Evolutionary conservation across 2,797 vertebrate genomes (phyloP).

Genomic region (Chaetodon trifasciatus): DNA sequence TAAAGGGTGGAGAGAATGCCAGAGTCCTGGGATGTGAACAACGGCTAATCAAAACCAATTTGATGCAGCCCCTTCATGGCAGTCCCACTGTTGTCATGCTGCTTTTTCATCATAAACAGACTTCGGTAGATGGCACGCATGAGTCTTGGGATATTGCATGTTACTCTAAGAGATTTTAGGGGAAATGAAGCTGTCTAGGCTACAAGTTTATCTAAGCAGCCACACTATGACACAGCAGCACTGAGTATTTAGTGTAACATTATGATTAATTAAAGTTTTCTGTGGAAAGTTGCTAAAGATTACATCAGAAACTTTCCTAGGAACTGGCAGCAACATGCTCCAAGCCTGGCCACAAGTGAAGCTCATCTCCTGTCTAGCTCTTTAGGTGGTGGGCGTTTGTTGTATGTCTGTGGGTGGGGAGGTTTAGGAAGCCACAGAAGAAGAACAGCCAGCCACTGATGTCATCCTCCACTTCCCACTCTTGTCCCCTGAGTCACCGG

Average conservation of each 20-base stretch:
- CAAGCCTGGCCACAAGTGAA: slow-evolving; percentile 8
- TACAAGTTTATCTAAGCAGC: background rate
- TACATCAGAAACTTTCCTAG: slow-evolving; percentile 39
- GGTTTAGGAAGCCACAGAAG: slow-evolving; percentile 33
- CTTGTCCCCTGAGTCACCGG: slow-evolving; percentile 56
- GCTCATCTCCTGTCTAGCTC: slow-evolving; percentile 2
- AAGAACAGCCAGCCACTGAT: slow-evolving; percentile 54
- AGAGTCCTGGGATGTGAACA: slow-evolving; percentile 58
- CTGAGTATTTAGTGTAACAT: background rate
- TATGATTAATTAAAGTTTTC: background rate
- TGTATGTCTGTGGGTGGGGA: slow-evolving; percentile 12
- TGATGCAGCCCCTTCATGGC: slow-evolving; percentile 52
- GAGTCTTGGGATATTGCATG: background rate
- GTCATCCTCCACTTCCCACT: slow-evolving; percentile 51
- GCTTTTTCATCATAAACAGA: slow-evolving; percentile 20
- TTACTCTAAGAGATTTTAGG: background rate
- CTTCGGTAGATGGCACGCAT: background rate
- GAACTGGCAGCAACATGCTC: slow-evolving; percentile 1
- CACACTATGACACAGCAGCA: background rate
- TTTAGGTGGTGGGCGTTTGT: slow-evolving; percentile 12
- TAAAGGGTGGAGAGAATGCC: slow-evolving; percentile 64
- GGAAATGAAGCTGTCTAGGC: background rate
- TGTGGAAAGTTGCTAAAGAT: slow-evolving; percentile 39
- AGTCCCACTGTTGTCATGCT: slow-evolving; percentile 15
- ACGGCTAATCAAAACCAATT: slow-evolving; percentile 66